phyloP scores from a whole-genome alignment of 2,113 vertebrate genomes.

The Cyanoliseus patagonus region DNA sequence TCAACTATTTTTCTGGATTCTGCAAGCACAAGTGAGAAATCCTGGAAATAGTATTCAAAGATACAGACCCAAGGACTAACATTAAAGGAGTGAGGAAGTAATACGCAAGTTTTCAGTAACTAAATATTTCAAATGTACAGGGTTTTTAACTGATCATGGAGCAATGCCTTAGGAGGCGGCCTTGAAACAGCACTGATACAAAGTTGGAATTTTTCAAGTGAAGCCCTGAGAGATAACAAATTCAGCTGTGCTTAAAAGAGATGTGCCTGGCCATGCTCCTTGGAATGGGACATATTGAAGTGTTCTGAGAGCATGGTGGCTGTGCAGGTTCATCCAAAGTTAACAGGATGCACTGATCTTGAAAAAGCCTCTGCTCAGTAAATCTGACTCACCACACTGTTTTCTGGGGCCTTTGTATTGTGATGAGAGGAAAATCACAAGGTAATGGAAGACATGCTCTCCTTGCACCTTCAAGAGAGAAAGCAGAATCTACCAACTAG shows the following conservation, averaged over 20 bases:
- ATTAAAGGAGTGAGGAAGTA: neutral
- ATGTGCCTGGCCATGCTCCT: fast-evolving
- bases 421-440: neutral
- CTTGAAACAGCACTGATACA: neutral
- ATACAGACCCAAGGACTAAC: neutral
- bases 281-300: neutral
- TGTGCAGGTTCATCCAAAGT: neutral
- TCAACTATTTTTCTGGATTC: neutral
- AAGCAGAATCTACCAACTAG: neutral
- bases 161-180: neutral
- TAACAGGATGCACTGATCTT: neutral
- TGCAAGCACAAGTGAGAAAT: neutral
- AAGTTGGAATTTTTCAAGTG: neutral
- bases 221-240: neutral
- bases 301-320: neutral
- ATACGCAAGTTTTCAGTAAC: neutral
- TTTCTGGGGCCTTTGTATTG: neutral
- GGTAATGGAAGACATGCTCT: neutral
- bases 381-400: neutral
- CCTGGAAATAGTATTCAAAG: neutral
- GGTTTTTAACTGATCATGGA: neutral
- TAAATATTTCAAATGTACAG: neutral
- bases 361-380: neutral
- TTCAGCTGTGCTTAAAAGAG: neutral
- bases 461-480: neutral